phyloP scores from a whole-genome alignment of 1,140 invertebrate genomes.

The Cyclina sinensis region DNA sequence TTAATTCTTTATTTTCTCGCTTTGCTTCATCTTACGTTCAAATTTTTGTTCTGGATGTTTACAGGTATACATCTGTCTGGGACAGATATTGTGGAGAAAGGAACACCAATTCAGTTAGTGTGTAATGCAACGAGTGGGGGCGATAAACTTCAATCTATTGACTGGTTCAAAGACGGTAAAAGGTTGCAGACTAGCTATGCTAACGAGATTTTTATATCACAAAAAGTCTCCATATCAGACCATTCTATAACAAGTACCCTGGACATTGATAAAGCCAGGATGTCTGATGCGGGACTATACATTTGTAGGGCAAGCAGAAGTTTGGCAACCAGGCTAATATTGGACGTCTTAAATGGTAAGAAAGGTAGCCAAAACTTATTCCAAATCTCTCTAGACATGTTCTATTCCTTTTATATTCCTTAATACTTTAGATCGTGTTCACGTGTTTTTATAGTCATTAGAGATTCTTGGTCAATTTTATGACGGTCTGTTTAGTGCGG shows the following conservation, averaged over 20 bases:
- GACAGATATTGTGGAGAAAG: conserved; percentile 78
- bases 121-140: conserved; percentile 73
- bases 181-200: conserved; percentile 46
- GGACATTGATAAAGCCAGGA: conserved; percentile 69
- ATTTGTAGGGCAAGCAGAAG: conserved; percentile 76
- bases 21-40: neutral
- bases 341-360: conserved; percentile 80
- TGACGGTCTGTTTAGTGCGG: neutral
- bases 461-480: neutral
- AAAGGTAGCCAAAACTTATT: conserved; percentile 8
- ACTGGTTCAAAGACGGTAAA: conserved; percentile 81
- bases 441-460: neutral
- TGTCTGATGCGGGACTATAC: conserved; percentile 77
- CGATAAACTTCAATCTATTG: conserved; percentile 71
- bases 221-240: conserved; percentile 43
- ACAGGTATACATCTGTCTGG: conserved; percentile 76
- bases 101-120: conserved; percentile 75
- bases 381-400: neutral
- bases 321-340: conserved; percentile 76
- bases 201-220: conserved; percentile 46
- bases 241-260: conserved; percentile 75
- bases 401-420: neutral
- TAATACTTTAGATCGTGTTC: neutral
- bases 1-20: too few relatives aligned
- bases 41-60: conserved; percentile 29